Evolutionary conservation across 1,140 invertebrate genomes (phyloP).

Genomic region (Monomorium pharaonis): DNA sequence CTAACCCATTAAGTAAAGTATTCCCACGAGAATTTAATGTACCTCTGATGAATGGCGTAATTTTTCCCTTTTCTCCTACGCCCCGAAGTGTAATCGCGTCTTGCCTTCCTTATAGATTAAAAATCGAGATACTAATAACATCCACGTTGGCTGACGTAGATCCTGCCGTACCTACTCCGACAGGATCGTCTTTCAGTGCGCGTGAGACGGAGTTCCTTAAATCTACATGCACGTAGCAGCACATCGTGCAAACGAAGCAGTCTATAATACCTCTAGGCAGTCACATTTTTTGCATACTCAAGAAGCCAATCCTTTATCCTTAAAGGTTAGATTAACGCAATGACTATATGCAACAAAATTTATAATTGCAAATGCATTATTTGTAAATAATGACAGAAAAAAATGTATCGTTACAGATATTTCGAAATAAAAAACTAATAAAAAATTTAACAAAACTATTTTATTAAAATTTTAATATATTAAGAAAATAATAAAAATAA

Average conservation of each 20-base stretch:
- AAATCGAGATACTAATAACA: constrained; percentile 13
- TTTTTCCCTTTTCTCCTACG: neutral
- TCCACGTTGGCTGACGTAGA: constrained; percentile 39
- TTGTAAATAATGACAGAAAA: neutral
- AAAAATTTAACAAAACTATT: neutral
- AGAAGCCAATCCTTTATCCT: constrained; percentile 56
- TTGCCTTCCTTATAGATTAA: neutral
- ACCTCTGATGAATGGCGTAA: neutral
- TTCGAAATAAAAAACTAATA: neutral
- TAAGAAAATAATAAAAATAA: neutral
- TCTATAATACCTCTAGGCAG: constrained; percentile 63
- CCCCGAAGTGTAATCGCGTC: neutral
- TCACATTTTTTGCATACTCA: constrained; percentile 48
- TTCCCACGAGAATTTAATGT: constrained; percentile 22
- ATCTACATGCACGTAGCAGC: constrained; percentile 48
- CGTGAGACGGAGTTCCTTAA: constrained; percentile 57
- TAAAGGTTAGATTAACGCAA: constrained; percentile 59
- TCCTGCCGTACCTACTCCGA: constrained; percentile 6
- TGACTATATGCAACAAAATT: constrained; percentile 5
- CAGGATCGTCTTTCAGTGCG: constrained; percentile 52
- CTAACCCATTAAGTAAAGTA: constrained; percentile 25
- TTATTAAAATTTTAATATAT: neutral
- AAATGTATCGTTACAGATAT: neutral
- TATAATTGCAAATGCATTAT: neutral
- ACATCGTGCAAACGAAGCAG: constrained; percentile 37